Conservation (phyloP, 2,888 invertebrate genomes). For the Coelopa pilipes region DNA sequence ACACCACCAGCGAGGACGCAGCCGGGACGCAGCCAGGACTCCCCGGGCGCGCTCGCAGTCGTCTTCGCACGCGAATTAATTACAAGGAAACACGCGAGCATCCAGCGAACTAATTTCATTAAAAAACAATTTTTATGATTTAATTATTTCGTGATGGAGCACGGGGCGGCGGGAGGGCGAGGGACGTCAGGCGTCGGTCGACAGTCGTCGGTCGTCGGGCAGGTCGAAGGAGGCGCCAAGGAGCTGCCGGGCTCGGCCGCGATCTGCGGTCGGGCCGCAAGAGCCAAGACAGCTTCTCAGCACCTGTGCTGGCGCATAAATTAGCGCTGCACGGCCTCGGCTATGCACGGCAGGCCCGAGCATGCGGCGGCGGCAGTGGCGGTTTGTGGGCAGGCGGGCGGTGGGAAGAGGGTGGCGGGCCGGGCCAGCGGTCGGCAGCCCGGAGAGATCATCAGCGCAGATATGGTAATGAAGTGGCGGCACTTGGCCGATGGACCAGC, state of each 20-base stretch:
- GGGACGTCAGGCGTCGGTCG: not conserved
- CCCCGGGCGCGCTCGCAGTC: not conserved
- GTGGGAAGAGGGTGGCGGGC: too few species aligned
- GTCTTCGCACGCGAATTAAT: slow-evolving; percentile 28
- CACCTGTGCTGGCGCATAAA: slow-evolving; percentile 51
- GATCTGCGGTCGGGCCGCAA: not conserved
- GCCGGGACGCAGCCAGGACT: not conserved
- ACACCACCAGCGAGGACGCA: slow-evolving; percentile 1
- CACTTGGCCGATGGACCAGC: not conserved
- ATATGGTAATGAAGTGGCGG: slow-evolving; percentile 2
- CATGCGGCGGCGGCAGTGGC: not conserved
- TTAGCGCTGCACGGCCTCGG: slow-evolving; percentile 41
- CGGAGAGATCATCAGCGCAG: not conserved
- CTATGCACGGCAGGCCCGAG: not conserved
- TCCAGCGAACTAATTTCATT: slow-evolving; percentile 51
- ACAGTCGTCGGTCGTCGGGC: not conserved
- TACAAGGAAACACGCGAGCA: slow-evolving; percentile 39
- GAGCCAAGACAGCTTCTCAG: not conserved
- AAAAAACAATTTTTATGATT: slow-evolving; percentile 47
- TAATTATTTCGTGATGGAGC: slow-evolving; percentile 47
- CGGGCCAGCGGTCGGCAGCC: too few species aligned
- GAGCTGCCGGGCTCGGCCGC: not conserved
- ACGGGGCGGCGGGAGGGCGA: not conserved
- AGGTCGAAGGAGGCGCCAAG: not conserved
- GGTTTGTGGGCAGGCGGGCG: not conserved